Evolutionary conservation across 2,113 vertebrate species (phyloP), one percentile per base, ranked within the genome.

Genomic region (Odontesthes bonariensis): DNA sequence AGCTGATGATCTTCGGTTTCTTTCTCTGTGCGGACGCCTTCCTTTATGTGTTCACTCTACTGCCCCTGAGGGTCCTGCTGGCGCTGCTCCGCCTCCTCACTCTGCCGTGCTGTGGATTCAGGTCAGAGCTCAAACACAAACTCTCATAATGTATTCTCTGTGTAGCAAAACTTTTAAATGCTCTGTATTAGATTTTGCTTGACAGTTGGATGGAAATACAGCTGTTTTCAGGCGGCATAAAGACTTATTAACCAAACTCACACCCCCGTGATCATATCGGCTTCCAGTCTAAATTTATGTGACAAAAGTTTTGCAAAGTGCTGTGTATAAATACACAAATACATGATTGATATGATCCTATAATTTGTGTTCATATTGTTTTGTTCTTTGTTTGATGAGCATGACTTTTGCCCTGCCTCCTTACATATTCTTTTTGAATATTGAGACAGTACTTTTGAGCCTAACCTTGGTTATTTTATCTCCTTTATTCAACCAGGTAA

Each of bases 11-110:
- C 79, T 99, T 99, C 67, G 98, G 98, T 69, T 95, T 97, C 91
- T 99, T 98, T 88, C 92, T 99, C 88, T 99, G 98, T 89, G 94
- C 96, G 91, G 98, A 99, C 54, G 97, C 98, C 22, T 99, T 99
- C 93, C 95, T 99, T 33, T 99, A 99, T 53, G 94, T 99, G 80
- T 97, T 99, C 93, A 99, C 98, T 6, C 93, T 99, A 65, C 96
- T 99, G 71, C 98, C 98, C 47, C 86, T 99, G 68, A 89, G 98
- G 89, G 96, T 98, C 60, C 92, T 97, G 82, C 95, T 99, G 92
- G 96, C 97, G 2, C 75, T 98, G 31, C 94, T 96, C 81, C 92
- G 95, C 67, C 94, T 99, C 86, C 84, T 98, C 91, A 97, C 96
- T 23, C 92, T 98, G 85, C 97, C 97, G 40, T 99, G 97, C 92